These are phyloP conservation scores for Buteo buteo DNA, from an alignment of 2,113 vertebrate species.

Conservation along the genomic window DNA sequence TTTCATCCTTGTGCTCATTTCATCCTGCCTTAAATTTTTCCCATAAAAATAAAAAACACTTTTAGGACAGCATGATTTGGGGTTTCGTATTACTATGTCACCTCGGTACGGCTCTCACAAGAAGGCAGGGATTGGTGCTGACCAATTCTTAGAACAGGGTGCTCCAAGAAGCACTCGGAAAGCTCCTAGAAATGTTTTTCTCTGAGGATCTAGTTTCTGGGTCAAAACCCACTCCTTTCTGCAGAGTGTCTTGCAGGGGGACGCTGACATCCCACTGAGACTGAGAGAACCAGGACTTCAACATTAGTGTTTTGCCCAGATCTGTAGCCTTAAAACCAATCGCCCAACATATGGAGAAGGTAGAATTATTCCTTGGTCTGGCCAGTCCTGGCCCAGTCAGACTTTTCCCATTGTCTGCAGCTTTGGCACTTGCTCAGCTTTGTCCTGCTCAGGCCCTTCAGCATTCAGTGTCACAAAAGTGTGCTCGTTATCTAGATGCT, in stretches of 20 bases:
- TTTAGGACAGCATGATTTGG: background rate
- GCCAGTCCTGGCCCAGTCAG: background rate
- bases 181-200: background rate
- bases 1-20: background rate
- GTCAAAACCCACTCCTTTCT: background rate
- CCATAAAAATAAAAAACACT: background rate
- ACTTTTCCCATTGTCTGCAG: background rate
- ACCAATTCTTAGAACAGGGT: background rate
- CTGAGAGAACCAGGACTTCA: background rate
- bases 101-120: background rate
- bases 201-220: background rate
- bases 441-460: background rate
- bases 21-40: background rate
- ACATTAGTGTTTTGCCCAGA: background rate
- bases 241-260: rapidly evolving
- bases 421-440: background rate
- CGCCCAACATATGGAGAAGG: background rate
- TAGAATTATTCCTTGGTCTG: background rate
- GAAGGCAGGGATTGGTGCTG: background rate
- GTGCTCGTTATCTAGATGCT: rapidly evolving
- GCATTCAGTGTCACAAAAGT: background rate
- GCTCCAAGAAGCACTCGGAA: background rate
- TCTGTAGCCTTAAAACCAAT: background rate
- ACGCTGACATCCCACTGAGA: background rate
- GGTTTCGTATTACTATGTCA: background rate